Evolutionary conservation across 2,888 invertebrate species (phyloP).

Genomic region (Mesodorylaimus sp.): DNA sequence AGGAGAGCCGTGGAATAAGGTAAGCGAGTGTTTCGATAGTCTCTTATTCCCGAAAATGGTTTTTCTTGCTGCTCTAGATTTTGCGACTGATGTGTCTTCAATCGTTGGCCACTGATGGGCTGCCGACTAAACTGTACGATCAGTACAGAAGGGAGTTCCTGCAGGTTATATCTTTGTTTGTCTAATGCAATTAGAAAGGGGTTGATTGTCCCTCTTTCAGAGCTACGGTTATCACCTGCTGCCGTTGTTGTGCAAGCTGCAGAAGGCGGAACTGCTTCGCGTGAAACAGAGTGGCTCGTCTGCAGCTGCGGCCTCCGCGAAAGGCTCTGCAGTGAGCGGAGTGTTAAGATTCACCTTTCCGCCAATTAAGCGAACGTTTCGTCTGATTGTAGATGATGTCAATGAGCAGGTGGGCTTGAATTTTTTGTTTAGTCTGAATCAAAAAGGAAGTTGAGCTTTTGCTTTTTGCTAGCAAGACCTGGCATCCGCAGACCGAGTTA

Average conservation of each 20-base stretch:
- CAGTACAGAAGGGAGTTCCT: slow-evolving; percentile 53
- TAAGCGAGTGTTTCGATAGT: slow-evolving; percentile 16
- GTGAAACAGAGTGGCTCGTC: neutral
- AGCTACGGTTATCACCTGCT: slow-evolving; percentile 21
- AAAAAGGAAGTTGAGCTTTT: neutral
- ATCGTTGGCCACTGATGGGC: slow-evolving; percentile 71
- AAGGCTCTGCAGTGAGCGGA: no score
- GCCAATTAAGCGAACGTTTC: slow-evolving; percentile 43
- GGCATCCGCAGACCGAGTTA: no score
- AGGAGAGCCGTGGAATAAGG: slow-evolving; percentile 57
- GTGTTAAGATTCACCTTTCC: slow-evolving; percentile 16
- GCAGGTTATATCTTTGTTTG: slow-evolving; percentile 30
- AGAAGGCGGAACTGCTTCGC: slow-evolving; percentile 20
- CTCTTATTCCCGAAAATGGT: neutral
- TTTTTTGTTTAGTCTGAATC: no score
- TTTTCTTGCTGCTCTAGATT: slow-evolving; percentile 34
- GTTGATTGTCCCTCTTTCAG: slow-evolving; percentile 17
- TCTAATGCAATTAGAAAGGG: neutral
- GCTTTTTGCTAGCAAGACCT: no score
- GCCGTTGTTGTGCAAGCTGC: slow-evolving; percentile 20
- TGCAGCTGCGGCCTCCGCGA: neutral
- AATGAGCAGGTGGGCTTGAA: slow-evolving; percentile 45
- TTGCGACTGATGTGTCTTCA: slow-evolving; percentile 77
- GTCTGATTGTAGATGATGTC: slow-evolving; percentile 68
- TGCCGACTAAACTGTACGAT: slow-evolving; percentile 66